Evolutionary conservation across 2,888 invertebrate species (phyloP).

Genomic region (Ametastegia equiseti): DNA sequence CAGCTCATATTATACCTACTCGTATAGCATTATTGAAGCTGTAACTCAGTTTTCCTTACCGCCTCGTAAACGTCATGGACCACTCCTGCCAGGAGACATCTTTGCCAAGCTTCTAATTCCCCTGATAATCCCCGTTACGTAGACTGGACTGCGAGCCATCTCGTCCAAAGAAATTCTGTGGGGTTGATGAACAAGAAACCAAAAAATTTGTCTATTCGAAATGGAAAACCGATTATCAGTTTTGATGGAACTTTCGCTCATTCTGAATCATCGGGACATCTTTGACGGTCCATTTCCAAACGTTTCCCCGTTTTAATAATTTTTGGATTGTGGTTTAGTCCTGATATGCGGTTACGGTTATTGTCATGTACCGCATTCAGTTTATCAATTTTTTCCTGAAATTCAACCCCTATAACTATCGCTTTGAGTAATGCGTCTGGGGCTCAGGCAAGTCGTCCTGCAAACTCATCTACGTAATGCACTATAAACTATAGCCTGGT

Average conservation of each 20-base stretch:
- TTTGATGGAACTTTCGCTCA: too few species aligned
- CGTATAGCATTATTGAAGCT: conserved; percentile 74
- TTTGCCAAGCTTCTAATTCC: conserved; percentile 43
- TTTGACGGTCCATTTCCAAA: too few species aligned
- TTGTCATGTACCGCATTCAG: too few species aligned
- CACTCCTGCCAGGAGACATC: conserved; percentile 17
- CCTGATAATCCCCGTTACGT: neutral
- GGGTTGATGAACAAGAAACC: neutral
- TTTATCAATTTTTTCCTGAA: neutral
- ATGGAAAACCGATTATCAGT: too few species aligned
- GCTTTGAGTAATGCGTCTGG: conserved; percentile 38
- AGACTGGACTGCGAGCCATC: neutral
- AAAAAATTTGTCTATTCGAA: neutral
- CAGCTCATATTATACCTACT: conserved; percentile 23
- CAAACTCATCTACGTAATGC: conserved; percentile 32
- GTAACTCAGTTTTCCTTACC: conserved; percentile 69
- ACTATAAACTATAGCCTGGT: conserved; percentile 18
- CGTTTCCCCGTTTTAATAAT: too few species aligned
- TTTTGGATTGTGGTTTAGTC: too few species aligned
- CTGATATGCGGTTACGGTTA: too few species aligned
- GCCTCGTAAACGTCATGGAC: conserved; percentile 71
- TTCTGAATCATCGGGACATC: too few species aligned
- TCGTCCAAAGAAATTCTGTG: neutral
- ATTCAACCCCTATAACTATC: neutral
- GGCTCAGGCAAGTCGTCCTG: conserved; percentile 14